Evolutionary conservation across 2,797 vertebrate species (phyloP).

Genomic region (Anguilla marmorata): DNA sequence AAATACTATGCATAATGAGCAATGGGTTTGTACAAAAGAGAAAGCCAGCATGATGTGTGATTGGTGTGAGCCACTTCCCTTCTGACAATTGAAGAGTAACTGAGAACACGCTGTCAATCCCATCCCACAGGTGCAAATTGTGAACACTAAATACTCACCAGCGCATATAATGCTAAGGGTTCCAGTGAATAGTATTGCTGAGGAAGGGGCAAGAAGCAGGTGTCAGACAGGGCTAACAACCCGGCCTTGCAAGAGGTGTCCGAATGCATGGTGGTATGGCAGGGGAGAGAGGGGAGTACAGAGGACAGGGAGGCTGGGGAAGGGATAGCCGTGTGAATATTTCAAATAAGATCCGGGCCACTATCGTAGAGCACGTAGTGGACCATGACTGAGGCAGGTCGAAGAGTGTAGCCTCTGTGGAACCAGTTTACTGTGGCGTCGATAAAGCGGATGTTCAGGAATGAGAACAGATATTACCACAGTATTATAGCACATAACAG

Average conservation of each 20-base stretch:
- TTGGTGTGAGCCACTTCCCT: neutral
- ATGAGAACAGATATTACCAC: neutral
- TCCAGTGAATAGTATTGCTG: neutral
- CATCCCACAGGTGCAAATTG: neutral
- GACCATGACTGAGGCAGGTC: slow-evolving; percentile 5
- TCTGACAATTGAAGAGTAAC: neutral
- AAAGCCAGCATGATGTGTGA: neutral
- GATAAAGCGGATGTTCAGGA: neutral
- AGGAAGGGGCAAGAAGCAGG: no score
- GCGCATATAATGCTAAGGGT: neutral
- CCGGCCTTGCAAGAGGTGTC: neutral
- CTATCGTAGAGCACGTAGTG: neutral
- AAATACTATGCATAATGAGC: neutral
- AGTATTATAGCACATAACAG: neutral
- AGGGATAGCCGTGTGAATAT: neutral
- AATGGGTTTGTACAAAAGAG: neutral
- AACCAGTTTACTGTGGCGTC: neutral
- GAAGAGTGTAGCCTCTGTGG: neutral
- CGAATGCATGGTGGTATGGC: neutral
- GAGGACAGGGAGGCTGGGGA: neutral
- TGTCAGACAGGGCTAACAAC: neutral
- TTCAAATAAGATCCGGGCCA: slow-evolving; percentile 7
- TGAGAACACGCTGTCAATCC: neutral
- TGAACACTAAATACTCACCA: slow-evolving; percentile 1
- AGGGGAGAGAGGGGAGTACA: slow-evolving; percentile 3